Evolutionary conservation across 2,797 vertebrate species (phyloP), one percentile per base, ranked within the genome.

Genomic region (Coracias cyanogaster): DNA sequence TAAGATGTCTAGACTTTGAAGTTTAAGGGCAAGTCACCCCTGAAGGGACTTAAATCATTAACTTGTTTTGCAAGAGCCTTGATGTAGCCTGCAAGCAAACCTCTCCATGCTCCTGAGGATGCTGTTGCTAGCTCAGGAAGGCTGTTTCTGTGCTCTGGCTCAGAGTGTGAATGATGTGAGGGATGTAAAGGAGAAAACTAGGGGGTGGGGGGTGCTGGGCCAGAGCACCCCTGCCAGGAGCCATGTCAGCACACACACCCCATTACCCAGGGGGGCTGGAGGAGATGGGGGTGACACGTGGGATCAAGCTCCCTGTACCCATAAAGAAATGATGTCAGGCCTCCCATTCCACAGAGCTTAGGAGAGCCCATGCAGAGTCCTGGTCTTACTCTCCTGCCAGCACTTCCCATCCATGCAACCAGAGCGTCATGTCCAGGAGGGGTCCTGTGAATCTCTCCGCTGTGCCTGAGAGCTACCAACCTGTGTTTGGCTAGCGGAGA

Each of bases 41-140:
- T 57, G 43, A 55, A 92, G 82, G 31, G 57, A 67, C 66, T 73
- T 96, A 72, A 96, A 84, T 96, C 41, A 74, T 96, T 96, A 96
- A 94, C 93, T 84, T 90, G 85, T 72, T 95, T 87, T 94, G 85
- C 37, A 90, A 57, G 60, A 82, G 31, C 31, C n/a, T 77, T 19
- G 71, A 12, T 76, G 52, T n/a, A 49, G 9, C 31, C 70, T 29
- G 49, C 26, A 48, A 73, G 55, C 67, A 67, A 94, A 37, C 9
- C 12, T 15, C 22, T 26, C 20, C 15, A 2, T 65, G 66, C 11
- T 67, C 24, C 35, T 19, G 35, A 22, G 58, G 46, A 22, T 13
- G 2, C 52, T 62, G 60, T 70, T 41, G 18, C 21, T 26, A 24
- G 20, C 28, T 61, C n/a, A 12, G 0, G 4, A 39, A 20, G 17